A percentile compares a stretch with the other conserved stretches of the same genome.
These are phyloP conservation scores for Lophius americanus DNA, from an alignment of 2,797 vertebrate genomes.

Conservation along the genomic window DNA sequence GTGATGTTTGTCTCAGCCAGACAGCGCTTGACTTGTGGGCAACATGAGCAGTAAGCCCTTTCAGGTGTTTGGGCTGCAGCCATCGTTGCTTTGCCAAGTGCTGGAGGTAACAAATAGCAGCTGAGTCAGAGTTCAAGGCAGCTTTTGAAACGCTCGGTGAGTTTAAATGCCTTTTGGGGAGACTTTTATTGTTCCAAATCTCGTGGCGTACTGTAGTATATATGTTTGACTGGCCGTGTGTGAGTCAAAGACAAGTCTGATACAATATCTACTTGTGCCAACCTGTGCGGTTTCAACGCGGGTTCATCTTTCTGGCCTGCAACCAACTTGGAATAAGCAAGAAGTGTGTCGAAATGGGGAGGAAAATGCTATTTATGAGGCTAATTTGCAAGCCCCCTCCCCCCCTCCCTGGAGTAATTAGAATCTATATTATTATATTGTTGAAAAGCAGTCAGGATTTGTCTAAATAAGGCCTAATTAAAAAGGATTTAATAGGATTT, in stretches of 20 bases:
- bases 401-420: constrained; percentile 54
- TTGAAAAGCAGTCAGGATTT: constrained; percentile 70
- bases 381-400: constrained; percentile 40
- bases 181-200: constrained; percentile 72
- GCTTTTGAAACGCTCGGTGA: constrained; percentile 52
- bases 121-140: constrained; percentile 76
- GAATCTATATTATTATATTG: constrained; percentile 66
- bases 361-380: constrained; percentile 32
- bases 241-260: constrained; percentile 21
- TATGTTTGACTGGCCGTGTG: constrained; percentile 25
- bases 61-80: constrained; percentile 66
- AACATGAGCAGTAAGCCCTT: constrained; percentile 67
- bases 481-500: constrained; percentile 74
- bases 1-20: constrained; percentile 57
- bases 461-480: constrained; percentile 74
- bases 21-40: constrained; percentile 54
- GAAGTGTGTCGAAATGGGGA: constrained; percentile 9
- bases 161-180: constrained; percentile 61
- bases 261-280: constrained; percentile 45
- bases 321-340: constrained; percentile 22
- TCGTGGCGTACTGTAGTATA: constrained; percentile 23
- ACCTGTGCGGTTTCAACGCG: constrained; percentile 15
- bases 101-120: constrained; percentile 75
- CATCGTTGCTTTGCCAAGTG: constrained; percentile 68
- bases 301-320: constrained; percentile 17